phyloP scores from a whole-genome alignment of 2,888 invertebrate genomes.

The Philaethria dido region DNA sequence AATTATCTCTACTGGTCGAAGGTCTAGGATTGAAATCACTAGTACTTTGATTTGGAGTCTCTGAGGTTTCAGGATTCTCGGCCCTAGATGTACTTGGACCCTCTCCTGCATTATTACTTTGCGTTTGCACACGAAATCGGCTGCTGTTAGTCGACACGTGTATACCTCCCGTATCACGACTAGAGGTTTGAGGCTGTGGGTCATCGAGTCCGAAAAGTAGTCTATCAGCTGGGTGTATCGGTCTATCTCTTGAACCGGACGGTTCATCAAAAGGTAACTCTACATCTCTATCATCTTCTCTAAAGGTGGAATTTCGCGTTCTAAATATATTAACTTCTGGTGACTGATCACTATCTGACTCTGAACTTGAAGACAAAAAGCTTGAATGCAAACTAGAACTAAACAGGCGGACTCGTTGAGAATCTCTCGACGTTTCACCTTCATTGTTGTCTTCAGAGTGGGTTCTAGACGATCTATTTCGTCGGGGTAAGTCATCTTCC shows the following conservation, averaged over 20 bases:
- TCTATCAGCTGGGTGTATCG: slow-evolving; percentile 56
- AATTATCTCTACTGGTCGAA: slow-evolving; percentile 68
- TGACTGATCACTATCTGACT: slow-evolving; percentile 73
- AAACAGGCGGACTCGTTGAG: slow-evolving; percentile 58
- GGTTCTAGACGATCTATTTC: slow-evolving; percentile 51
- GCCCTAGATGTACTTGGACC: slow-evolving; percentile 46
- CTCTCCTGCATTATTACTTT: slow-evolving; percentile 50
- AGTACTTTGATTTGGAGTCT: slow-evolving; percentile 44
- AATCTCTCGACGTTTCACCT: slow-evolving; percentile 45
- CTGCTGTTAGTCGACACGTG: slow-evolving; percentile 60
- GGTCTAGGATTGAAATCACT: slow-evolving; percentile 55
- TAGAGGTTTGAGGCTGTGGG: slow-evolving; percentile 45
- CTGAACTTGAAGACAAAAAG: slow-evolving; percentile 68
- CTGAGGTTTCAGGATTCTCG: slow-evolving; percentile 45
- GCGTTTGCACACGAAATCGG: slow-evolving; percentile 69
- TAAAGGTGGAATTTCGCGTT: slow-evolving; percentile 68
- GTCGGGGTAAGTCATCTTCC: slow-evolving; percentile 57
- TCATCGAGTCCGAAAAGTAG: slow-evolving; percentile 63
- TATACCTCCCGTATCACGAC: slow-evolving; percentile 53
- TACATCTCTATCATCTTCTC: slow-evolving; percentile 56
- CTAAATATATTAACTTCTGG: slow-evolving; percentile 73
- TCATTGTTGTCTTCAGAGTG: slow-evolving; percentile 61
- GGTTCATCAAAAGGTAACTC: slow-evolving; percentile 43
- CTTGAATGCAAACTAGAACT: slow-evolving; percentile 58
- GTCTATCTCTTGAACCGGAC: slow-evolving; percentile 41